Evolutionary conservation across 1,140 invertebrate genomes (phyloP).

Genomic region (Eumaeus atala): DNA sequence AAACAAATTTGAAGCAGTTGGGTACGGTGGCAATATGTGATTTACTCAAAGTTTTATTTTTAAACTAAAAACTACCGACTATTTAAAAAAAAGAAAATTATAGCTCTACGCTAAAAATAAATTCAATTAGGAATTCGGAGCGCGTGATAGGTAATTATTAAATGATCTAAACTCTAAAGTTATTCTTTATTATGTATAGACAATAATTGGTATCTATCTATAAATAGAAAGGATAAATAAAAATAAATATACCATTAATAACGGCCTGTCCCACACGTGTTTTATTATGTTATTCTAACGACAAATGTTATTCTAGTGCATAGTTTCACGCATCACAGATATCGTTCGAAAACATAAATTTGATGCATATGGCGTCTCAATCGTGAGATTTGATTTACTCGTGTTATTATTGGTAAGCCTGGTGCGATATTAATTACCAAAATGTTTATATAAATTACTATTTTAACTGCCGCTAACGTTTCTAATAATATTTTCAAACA

Average conservation of each 20-base stretch:
- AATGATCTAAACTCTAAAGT: too few species aligned
- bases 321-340: constrained; percentile 51
- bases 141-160: too few species aligned
- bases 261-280: constrained; percentile 25
- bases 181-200: neutral
- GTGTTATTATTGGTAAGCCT: constrained; percentile 11
- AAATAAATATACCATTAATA: constrained; percentile 39
- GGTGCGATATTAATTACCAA: constrained; percentile 1
- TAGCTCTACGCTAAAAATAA: too few species aligned
- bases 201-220: constrained; percentile 1
- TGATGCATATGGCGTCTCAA: constrained; percentile 64
- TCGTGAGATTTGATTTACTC: constrained; percentile 23
- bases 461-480: constrained; percentile 6
- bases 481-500: constrained; percentile 6
- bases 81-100: too few species aligned
- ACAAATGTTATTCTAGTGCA: constrained; percentile 46
- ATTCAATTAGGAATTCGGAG: too few species aligned
- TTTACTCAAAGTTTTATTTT: too few species aligned
- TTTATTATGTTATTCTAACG: constrained; percentile 53
- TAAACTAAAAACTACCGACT: too few species aligned
- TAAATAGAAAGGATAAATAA: constrained; percentile 25
- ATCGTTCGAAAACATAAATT: constrained; percentile 56
- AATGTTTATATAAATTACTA: constrained; percentile 10
- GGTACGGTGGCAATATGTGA: too few species aligned
- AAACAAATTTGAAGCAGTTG: too few species aligned